These are phyloP conservation scores for Pollimyrus isidori DNA, from an alignment of 2,113 vertebrate genomes.

Conservation along the genomic window DNA sequence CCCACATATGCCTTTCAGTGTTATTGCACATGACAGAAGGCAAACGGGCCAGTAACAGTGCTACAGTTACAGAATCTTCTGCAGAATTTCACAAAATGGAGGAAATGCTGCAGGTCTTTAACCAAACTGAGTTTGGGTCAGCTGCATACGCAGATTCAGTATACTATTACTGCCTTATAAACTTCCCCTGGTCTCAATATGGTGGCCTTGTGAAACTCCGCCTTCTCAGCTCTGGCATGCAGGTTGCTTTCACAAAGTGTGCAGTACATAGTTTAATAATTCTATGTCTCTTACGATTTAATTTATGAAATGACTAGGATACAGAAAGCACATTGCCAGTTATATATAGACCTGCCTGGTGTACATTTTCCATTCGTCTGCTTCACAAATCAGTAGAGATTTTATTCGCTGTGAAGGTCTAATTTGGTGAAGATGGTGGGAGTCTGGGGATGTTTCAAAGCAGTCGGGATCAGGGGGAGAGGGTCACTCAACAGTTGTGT, in stretches of 20 bases:
- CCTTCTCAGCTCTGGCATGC: background rate
- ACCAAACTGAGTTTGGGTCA: background rate
- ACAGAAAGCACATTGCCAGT: background rate
- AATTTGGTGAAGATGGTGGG: background rate
- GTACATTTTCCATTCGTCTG: background rate
- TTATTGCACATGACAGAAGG: background rate
- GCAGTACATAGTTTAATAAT: background rate
- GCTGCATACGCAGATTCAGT: background rate
- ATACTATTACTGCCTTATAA: background rate
- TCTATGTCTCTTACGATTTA: background rate
- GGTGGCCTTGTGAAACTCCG: background rate
- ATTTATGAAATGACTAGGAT: background rate
- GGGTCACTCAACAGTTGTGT: background rate
- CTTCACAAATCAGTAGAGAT: background rate
- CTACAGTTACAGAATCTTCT: background rate
- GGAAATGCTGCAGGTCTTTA: background rate
- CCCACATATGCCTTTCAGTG: background rate
- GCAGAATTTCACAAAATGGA: background rate
- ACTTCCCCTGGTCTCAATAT: background rate
- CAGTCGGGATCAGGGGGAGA: background rate
- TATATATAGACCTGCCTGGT: background rate
- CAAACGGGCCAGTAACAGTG: background rate
- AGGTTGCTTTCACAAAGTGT: background rate
- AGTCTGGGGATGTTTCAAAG: background rate
- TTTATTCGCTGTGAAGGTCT: background rate